These are phyloP conservation scores for Eupristina koningsbergeri DNA, from an alignment of 1,140 invertebrate genomes.

Conservation along the genomic window DNA sequence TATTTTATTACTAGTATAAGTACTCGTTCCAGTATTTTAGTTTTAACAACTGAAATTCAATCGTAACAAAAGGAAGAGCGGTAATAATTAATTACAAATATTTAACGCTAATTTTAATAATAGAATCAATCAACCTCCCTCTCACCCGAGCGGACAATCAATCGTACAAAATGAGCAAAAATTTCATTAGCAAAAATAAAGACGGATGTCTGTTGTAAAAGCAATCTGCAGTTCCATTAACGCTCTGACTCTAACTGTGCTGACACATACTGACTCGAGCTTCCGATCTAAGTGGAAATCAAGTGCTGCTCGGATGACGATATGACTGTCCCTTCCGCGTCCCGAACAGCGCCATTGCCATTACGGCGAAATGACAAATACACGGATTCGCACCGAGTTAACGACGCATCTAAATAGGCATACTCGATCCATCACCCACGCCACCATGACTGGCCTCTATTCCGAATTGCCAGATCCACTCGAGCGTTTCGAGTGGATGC, in stretches of 20 bases:
- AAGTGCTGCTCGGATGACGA: conserved; percentile 47
- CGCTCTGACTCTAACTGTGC: too few relatives aligned
- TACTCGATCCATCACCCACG: conserved; percentile 64
- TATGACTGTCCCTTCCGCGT: conserved; percentile 33
- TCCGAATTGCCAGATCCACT: conserved; percentile 7
- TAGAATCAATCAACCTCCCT: too few relatives aligned
- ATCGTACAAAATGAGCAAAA: neutral
- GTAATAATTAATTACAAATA: too few relatives aligned
- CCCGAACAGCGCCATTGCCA: conserved; percentile 25
- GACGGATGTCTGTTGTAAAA: neutral
- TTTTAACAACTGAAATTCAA: too few relatives aligned
- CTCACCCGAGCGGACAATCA: neutral
- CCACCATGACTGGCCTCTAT: conserved; percentile 56
- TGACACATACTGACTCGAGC: neutral
- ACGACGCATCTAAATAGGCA: conserved; percentile 60
- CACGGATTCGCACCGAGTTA: conserved; percentile 52
- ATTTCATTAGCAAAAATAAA: neutral
- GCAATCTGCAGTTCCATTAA: neutral
- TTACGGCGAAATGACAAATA: conserved; percentile 50
- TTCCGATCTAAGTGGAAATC: conserved; percentile 48
- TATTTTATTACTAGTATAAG: too few relatives aligned
- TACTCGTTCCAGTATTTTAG: too few relatives aligned
- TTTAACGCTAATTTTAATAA: too few relatives aligned
- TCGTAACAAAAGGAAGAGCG: too few relatives aligned
- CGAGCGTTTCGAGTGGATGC: conserved; percentile 40